Base-by-base conservation (phyloP, 2,113 vertebrate species). In the Phocoena sinus region DNA sequence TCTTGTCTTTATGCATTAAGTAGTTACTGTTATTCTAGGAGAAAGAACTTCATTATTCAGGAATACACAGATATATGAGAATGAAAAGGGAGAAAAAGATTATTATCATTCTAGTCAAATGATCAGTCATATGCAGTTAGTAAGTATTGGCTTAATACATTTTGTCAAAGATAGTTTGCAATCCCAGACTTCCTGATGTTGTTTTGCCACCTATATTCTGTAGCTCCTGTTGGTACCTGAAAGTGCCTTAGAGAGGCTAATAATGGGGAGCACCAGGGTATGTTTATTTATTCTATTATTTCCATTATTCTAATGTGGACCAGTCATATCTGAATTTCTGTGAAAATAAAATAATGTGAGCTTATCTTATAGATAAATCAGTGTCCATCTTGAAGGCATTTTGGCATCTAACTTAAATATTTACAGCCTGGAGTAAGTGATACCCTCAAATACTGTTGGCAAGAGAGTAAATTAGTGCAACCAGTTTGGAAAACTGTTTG, bases 401-500 rank as follows among this genome's bases (percentile, higher is more conserved):
- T 90, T 71, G 6, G 10, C 26, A 79, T 88, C 62, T 60, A 83
- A 70, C 58, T 63, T 90, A 90, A 97, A 86, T 86, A 96, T 81
- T 77, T 81, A 47, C 2, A 28, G 0, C 13, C 20, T 91, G 26
- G 44, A 92, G 33, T 47, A 76, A 41, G 60, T 96, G 28, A 60
- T 23, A 58, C 17, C 88, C 33, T 84, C 47, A 80, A 81, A 50
- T 60, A 90, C 50, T 80, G 25, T 67, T 81, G 38, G 26, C 20
- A 21, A 87, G 47, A 80, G 17, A 95, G 53, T 82, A 86, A 91
- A 79, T 82, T 58, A 82, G 38, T 82, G 77, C 41, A 76, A 89
- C 74, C 67, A 50, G 44, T 67, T 86, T 77, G 80, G 31, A 93
- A 97, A 95, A 50, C 41, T 89, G 1, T 82, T 95, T 38, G 67